Evolutionary conservation across 2,888 invertebrate species (phyloP).

Genomic region (Ochropacha duplaris): DNA sequence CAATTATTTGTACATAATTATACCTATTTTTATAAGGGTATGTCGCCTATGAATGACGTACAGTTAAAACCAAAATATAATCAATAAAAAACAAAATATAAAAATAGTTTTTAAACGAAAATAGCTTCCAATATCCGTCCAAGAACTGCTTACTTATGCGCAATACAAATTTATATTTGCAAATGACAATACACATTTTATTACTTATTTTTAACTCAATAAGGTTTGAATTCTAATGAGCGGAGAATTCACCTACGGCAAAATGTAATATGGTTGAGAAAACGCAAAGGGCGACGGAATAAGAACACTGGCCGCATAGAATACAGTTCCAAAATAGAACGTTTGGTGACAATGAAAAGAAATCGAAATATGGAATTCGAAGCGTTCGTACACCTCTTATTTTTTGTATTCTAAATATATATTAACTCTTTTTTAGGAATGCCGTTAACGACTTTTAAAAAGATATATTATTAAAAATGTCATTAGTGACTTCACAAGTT

Average conservation of each 20-base stretch:
- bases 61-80: conserved; percentile 16
- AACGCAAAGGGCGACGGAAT: conserved; percentile 44
- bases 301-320: conserved; percentile 48
- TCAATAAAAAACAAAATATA: conserved; percentile 29
- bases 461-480: too few relatives aligned
- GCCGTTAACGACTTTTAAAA: background rate
- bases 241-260: background rate
- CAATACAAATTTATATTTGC: conserved; percentile 6
- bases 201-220: background rate
- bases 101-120: conserved; percentile 33
- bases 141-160: conserved; percentile 18
- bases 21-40: background rate
- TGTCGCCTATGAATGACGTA: too few relatives aligned
- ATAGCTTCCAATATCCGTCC: conserved; percentile 27
- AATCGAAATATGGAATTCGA: conserved; percentile 39
- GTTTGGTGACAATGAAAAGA: conserved; percentile 54
- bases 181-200: conserved; percentile 6
- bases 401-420: background rate
- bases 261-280: conserved; percentile 26
- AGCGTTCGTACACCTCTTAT: conserved; percentile 9
- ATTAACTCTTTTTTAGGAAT: conserved; percentile 2
- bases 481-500: too few relatives aligned
- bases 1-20: background rate
- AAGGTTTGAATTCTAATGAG: conserved; percentile 1
- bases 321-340: conserved; percentile 54